These are phyloP conservation scores for Nymphalis io DNA, from an alignment of 1,140 invertebrate species.

Conservation along the genomic window DNA sequence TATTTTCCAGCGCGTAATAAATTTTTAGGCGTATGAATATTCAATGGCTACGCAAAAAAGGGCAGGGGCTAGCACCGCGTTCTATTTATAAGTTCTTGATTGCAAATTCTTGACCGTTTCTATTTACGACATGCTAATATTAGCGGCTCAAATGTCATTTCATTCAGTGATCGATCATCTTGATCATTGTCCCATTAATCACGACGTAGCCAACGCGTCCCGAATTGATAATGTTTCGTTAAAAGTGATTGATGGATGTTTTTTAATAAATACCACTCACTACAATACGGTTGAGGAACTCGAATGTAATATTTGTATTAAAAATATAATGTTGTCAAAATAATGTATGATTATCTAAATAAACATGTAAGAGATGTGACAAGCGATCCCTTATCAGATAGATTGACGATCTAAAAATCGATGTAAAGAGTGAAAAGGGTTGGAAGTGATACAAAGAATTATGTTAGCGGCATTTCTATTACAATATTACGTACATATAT, in stretches of 20 bases:
- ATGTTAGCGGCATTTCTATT: too few species aligned
- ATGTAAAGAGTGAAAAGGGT: too few species aligned
- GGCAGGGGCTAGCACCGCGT: too few species aligned
- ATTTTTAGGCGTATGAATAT: too few species aligned
- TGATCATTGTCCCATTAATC: constrained; percentile 32
- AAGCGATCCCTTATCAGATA: too few species aligned
- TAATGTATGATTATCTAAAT: too few species aligned
- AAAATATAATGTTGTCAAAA: background rate
- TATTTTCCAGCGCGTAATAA: too few species aligned
- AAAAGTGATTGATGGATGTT: constrained; percentile 30
- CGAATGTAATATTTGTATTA: constrained; percentile 4
- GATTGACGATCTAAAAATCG: too few species aligned
- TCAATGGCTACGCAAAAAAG: too few species aligned
- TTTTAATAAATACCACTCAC: constrained; percentile 27
- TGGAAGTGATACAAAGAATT: too few species aligned
- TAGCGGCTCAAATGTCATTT: constrained; percentile 21
- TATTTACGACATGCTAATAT: constrained; percentile 4
- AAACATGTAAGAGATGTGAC: too few species aligned
- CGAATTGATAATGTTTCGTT: constrained; percentile 28
- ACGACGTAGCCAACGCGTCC: constrained; percentile 16
- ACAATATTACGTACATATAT: too few species aligned
- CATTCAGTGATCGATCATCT: constrained; percentile 28
- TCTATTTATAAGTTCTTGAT: background rate
- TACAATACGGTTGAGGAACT: background rate
- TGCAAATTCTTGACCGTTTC: constrained; percentile 9